phyloP scores from a whole-genome alignment of 2,888 invertebrate genomes.

The Acronicta aceris region DNA sequence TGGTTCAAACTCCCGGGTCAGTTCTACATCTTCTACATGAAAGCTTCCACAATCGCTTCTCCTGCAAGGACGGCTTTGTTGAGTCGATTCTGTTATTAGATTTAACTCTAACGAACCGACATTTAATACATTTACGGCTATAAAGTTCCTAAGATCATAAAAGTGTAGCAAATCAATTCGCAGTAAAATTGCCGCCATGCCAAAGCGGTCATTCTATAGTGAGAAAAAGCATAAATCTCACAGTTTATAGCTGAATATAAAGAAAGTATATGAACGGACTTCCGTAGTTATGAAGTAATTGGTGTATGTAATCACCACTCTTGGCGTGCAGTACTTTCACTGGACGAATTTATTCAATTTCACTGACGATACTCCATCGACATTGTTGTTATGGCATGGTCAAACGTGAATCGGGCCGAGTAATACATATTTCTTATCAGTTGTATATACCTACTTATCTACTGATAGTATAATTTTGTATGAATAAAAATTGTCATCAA shows the following conservation, averaged over 20 bases:
- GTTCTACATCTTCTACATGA: too few species aligned
- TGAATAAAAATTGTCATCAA: too few species aligned
- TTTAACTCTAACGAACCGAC: too few species aligned
- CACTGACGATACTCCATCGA: constrained; percentile 37
- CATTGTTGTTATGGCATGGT: constrained; percentile 39
- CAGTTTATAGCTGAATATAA: constrained; percentile 30
- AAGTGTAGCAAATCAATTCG: constrained; percentile 10
- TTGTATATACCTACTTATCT: too few species aligned
- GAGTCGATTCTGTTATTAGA: too few species aligned
- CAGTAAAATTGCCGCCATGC: constrained; percentile 13
- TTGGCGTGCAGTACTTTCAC: constrained; percentile 58
- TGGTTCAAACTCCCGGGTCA: too few species aligned
- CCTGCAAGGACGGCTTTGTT: too few species aligned
- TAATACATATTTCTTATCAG: not conserved
- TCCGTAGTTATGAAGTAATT: constrained; percentile 48
- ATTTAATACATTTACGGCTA: not conserved
- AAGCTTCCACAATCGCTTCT: too few species aligned
- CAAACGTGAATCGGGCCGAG: constrained; percentile 18
- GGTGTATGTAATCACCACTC: constrained; percentile 43
- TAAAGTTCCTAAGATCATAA: constrained; percentile 14
- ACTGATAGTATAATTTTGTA: not conserved
- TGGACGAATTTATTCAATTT: constrained; percentile 58
- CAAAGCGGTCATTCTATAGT: constrained; percentile 6
- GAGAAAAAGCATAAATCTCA: constrained; percentile 24
- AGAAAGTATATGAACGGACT: constrained; percentile 33